These are phyloP conservation scores for Paelopatides confundens DNA, from an alignment of 53 echinoderm and acorn worm genomes.

Conservation along the genomic window DNA sequence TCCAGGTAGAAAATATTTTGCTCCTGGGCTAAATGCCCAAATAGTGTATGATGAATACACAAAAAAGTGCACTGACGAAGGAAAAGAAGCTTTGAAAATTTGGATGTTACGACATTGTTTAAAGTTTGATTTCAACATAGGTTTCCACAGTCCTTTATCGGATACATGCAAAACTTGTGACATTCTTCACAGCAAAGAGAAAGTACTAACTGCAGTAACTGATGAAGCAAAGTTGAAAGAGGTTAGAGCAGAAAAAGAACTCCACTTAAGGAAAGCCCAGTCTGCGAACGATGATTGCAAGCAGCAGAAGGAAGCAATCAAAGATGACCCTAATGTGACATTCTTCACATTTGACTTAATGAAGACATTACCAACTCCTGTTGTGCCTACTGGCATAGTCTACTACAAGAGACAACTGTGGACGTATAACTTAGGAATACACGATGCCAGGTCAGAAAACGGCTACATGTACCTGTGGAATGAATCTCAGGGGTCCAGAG, in stretches of 20 bases:
- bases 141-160: neutral
- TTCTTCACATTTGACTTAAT: neutral
- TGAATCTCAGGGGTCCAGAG: neutral
- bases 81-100: neutral
- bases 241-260: neutral
- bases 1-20: neutral
- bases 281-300: neutral
- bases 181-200: neutral
- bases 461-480: neutral
- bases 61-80: neutral
- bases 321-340: neutral
- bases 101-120: neutral
- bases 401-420: constrained; percentile 20
- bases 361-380: constrained; percentile 21
- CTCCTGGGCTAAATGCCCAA: neutral
- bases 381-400: neutral
- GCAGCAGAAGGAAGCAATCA: neutral
- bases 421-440: neutral
- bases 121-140: neutral
- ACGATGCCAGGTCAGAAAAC: neutral
- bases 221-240: neutral
- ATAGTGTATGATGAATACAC: neutral
- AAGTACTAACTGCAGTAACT: neutral
- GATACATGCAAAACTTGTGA: constrained; percentile 4
- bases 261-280: neutral